These are phyloP conservation scores for Spisula subtruncata DNA, from an alignment of 2,888 invertebrate species.

Conservation along the genomic window DNA sequence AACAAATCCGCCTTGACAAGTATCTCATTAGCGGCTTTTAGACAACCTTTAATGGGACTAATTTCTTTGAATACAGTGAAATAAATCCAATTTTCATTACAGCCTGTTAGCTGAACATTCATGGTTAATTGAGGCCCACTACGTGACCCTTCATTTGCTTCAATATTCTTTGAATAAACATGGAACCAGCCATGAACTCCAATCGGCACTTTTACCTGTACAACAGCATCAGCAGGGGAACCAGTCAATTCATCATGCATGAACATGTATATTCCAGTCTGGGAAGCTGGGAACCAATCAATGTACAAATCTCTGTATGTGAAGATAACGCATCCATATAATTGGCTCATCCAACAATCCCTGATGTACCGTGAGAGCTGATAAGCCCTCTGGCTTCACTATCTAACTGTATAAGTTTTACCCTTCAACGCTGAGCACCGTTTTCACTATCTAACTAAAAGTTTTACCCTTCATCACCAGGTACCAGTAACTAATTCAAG, in stretches of 20 bases:
- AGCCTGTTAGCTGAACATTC: no score
- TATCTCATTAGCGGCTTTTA: no score
- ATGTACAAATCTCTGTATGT: not conserved
- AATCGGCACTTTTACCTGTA: conserved; percentile 8
- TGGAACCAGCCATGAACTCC: no score
- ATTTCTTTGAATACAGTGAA: no score
- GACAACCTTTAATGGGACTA: no score
- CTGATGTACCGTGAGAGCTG: conserved; percentile 9
- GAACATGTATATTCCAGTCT: not conserved
- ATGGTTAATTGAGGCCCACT: no score
- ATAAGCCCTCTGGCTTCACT: conserved; percentile 20
- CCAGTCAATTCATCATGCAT: not conserved
- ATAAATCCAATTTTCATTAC: no score
- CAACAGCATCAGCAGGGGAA: not conserved
- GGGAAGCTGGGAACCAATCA: not conserved
- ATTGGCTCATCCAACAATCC: conserved; percentile 19
- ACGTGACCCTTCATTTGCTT: no score
- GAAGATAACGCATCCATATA: conserved; percentile 16
- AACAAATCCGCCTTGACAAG: no score
- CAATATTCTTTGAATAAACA: no score
- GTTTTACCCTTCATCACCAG: not conserved
- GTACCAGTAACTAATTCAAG: not conserved
- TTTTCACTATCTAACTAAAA: not conserved
- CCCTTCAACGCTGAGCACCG: not conserved
- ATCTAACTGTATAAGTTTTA: not conserved